These are phyloP conservation scores for Austrolebias charrua DNA, from an alignment of 2,797 vertebrate species.

Conservation along the genomic window DNA sequence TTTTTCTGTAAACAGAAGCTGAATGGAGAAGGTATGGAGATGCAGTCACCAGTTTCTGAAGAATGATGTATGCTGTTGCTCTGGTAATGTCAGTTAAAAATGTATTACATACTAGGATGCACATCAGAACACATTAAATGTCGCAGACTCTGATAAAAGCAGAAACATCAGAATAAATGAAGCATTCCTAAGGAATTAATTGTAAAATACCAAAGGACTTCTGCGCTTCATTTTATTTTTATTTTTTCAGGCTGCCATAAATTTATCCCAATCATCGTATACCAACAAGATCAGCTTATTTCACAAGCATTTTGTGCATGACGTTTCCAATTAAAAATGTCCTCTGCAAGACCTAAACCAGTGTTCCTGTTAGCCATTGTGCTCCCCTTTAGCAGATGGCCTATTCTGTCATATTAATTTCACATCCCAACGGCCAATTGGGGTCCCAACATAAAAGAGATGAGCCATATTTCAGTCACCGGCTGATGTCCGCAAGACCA, in stretches of 20 bases:
- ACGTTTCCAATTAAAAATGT: slow-evolving; percentile 72
- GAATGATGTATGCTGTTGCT: slow-evolving; percentile 49
- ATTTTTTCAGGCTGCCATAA: slow-evolving; percentile 31
- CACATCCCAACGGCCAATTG: slow-evolving; percentile 69
- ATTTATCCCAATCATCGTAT: slow-evolving; percentile 48
- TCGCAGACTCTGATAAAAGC: slow-evolving; percentile 5
- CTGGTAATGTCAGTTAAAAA: slow-evolving; percentile 26
- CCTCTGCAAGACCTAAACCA: slow-evolving; percentile 55
- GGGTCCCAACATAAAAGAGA: slow-evolving; percentile 72
- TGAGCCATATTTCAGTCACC: slow-evolving; percentile 65
- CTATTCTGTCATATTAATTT: slow-evolving; percentile 75
- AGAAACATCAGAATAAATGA: slow-evolving; percentile 21
- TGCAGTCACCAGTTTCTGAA: slow-evolving; percentile 17
- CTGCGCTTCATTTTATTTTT: background rate
- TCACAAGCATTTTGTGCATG: slow-evolving; percentile 69
- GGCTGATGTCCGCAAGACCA: slow-evolving; percentile 48
- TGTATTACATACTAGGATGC: slow-evolving; percentile 24
- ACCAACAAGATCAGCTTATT: slow-evolving; percentile 63
- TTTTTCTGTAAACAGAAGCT: slow-evolving; percentile 19
- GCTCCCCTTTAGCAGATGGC: slow-evolving; percentile 54
- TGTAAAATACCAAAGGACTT: slow-evolving; percentile 25
- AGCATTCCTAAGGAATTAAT: slow-evolving; percentile 22
- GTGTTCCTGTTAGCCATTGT: slow-evolving; percentile 43
- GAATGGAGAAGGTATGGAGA: slow-evolving; percentile 7
- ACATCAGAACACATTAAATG: slow-evolving; percentile 26